Percentiles rank a stretch among this genome's conserved stretches.
Conservation (phyloP, 2,113 vertebrate species). For the Corythornis vintsioides region DNA sequence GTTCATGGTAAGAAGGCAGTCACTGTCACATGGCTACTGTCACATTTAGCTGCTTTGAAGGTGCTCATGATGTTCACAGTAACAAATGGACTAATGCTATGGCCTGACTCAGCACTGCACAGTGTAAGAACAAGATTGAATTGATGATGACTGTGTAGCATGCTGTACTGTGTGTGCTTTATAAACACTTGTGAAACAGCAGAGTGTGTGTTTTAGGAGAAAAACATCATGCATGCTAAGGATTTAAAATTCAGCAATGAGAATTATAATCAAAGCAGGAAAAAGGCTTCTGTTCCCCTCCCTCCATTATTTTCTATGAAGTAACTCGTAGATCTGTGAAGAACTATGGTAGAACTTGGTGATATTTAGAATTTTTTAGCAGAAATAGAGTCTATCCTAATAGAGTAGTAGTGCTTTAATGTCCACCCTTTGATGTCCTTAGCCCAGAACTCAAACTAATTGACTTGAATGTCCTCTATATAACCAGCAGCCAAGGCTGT, state of each 20-base stretch:
- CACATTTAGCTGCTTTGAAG: neutral
- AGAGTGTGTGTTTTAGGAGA: neutral
- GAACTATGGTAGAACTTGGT: neutral
- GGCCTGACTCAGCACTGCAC: neutral
- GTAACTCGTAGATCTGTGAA: neutral
- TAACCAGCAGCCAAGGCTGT: neutral
- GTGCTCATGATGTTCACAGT: neutral
- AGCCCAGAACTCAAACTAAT: neutral
- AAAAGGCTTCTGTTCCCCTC: neutral
- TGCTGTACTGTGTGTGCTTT: neutral
- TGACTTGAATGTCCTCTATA: neutral
- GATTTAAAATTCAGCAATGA: neutral
- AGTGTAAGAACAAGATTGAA: neutral
- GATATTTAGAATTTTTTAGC: neutral
- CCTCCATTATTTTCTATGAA: neutral
- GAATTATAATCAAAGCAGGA: neutral
- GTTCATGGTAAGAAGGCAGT: slow-evolving; percentile 85
- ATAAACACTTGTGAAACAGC: neutral
- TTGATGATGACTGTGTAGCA: neutral
- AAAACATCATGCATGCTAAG: neutral
- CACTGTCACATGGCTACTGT: neutral
- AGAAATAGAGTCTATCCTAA: neutral
- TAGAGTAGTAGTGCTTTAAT: neutral
- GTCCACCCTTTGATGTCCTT: neutral
- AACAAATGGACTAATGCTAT: neutral